Percentiles rank a stretch among this genome's conserved stretches.
phyloP scores from a whole-genome alignment of 2,888 invertebrate genomes.

The Tubulanus polymorphus region DNA sequence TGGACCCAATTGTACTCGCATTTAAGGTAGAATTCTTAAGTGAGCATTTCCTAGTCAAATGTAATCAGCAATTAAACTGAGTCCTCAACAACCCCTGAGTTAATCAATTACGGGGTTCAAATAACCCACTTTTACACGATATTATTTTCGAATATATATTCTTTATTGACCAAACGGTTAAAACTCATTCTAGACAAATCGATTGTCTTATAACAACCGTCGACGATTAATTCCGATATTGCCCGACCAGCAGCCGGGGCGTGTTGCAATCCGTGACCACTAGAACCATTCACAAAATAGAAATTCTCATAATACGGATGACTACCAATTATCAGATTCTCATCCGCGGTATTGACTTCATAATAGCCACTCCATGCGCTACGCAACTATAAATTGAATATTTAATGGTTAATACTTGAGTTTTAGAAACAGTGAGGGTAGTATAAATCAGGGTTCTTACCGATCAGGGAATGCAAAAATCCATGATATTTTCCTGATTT shows the following conservation, averaged over 20 bases:
- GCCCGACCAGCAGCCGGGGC: conserved; percentile 90
- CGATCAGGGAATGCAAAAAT: too few relatives aligned
- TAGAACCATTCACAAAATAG: conserved; percentile 86
- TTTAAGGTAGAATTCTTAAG: too few relatives aligned
- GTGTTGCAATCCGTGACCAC: conserved; percentile 88
- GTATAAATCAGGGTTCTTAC: too few relatives aligned
- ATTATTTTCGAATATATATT: background rate
- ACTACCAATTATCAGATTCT: conserved; percentile 82
- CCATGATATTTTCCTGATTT: too few relatives aligned
- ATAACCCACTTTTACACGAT: too few relatives aligned
- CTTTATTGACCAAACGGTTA: conserved; percentile 63
- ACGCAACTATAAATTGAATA: conserved; percentile 63
- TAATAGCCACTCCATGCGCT: conserved; percentile 80
- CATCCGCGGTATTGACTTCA: conserved; percentile 88
- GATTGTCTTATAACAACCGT: conserved; percentile 71
- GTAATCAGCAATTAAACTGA: too few relatives aligned
- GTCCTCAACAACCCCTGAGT: too few relatives aligned
- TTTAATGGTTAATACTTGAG: too few relatives aligned
- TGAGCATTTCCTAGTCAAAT: too few relatives aligned
- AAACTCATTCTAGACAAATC: conserved; percentile 77
- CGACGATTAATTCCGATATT: conserved; percentile 76
- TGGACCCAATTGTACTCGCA: too few relatives aligned
- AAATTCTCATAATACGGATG: conserved; percentile 84
- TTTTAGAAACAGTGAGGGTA: too few relatives aligned
- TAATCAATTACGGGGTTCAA: too few relatives aligned